A percentile compares a stretch with the other conserved stretches of the same genome.
phyloP scores from a whole-genome alignment of 2,113 vertebrate genomes.

The Brachirus orientalis region DNA sequence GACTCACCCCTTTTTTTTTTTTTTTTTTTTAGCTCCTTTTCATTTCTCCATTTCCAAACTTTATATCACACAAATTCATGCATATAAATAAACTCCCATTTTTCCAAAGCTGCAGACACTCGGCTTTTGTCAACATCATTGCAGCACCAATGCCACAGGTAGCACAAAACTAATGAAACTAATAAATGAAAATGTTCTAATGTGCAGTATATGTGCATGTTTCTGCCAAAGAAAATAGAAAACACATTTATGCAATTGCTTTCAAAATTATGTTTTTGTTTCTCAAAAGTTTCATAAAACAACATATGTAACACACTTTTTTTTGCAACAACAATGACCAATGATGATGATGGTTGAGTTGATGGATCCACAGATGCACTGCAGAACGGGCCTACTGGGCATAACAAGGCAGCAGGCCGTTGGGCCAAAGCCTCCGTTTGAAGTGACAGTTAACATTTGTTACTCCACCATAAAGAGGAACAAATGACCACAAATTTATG shows the following conservation, averaged over 20 bases:
- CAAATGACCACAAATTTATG: not conserved
- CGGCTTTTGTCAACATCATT: constrained; percentile 36
- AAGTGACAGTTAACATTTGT: not conserved
- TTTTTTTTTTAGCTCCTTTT: constrained; percentile 11
- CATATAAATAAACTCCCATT: constrained; percentile 58
- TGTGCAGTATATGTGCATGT: not conserved
- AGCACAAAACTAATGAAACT: not conserved
- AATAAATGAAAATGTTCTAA: too few relatives aligned
- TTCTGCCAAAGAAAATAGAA: constrained; percentile 4
- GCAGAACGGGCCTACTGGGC: not conserved
- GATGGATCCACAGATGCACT: not conserved
- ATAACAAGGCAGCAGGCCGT: not conserved
- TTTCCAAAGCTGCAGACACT: constrained; percentile 29
- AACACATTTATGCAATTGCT: constrained; percentile 6
- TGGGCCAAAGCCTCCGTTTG: not conserved
- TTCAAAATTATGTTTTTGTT: constrained; percentile 23
- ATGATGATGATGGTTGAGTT: constrained; percentile 9
- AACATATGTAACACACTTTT: constrained; percentile 9
- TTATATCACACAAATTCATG: constrained; percentile 2
- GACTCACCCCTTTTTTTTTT: constrained; percentile 18
- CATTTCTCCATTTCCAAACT: not conserved
- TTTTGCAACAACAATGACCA: constrained; percentile 14
- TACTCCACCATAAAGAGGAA: not conserved
- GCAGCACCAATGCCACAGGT: not conserved
- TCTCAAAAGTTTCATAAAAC: constrained; percentile 22